Conservation (phyloP, 1,140 invertebrate species). For the Drosophila paulistorum region DNA sequence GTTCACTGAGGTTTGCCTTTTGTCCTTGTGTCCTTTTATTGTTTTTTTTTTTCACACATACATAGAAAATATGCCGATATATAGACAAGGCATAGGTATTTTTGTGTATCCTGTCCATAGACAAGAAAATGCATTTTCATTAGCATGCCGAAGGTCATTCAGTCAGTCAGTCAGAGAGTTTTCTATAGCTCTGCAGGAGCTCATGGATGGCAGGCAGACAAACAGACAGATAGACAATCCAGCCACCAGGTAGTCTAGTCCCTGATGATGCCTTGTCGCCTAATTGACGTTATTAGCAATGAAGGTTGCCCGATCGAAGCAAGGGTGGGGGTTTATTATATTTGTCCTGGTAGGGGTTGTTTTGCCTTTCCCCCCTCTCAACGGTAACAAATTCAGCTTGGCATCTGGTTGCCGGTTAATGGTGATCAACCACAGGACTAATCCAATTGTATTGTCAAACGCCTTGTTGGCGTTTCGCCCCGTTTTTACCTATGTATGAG, state of each 20-base stretch:
- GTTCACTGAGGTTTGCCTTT: slow-evolving; percentile 1
- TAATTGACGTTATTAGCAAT: slow-evolving; percentile 72
- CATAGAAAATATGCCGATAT: neutral
- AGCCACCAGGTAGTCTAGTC: slow-evolving; percentile 7
- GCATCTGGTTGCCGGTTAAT: slow-evolving; percentile 26
- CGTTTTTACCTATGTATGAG: slow-evolving; percentile 1
- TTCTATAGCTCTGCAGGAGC: slow-evolving; percentile 8
- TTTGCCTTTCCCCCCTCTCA: neutral
- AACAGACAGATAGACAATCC: neutral
- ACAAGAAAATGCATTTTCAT: slow-evolving; percentile 9
- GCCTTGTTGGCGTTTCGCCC: slow-evolving; percentile 18
- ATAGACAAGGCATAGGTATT: neutral
- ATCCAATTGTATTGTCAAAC: slow-evolving; percentile 62
- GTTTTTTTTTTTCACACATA: neutral
- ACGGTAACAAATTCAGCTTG: neutral
- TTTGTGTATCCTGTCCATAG: neutral
- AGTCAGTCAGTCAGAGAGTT: neutral
- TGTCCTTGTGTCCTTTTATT: slow-evolving; percentile 6
- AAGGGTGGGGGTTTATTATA: neutral
- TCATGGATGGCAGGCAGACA: neutral
- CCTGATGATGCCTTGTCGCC: slow-evolving; percentile 43
- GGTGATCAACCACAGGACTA: slow-evolving; percentile 44
- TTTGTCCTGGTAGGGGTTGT: slow-evolving; percentile 19
- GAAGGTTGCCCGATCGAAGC: slow-evolving; percentile 2
- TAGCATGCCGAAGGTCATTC: slow-evolving; percentile 9